Evolutionary conservation across 2,113 vertebrate species (phyloP).

Genomic region (Myrmophylax atrothorax): DNA sequence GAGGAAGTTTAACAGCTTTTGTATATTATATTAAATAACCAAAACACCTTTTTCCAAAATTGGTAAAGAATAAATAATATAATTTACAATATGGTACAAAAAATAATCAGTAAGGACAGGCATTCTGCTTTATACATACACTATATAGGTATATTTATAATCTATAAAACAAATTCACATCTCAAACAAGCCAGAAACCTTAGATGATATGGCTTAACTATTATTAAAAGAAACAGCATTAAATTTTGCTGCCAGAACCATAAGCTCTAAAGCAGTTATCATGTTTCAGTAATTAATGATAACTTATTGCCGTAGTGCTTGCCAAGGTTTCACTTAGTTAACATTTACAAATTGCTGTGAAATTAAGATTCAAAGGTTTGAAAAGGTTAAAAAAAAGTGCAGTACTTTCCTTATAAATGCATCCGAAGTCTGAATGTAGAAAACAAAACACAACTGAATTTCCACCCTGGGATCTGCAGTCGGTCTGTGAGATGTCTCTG

Average conservation of each 20-base stretch:
- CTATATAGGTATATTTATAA: slow-evolving; percentile 81
- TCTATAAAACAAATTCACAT: slow-evolving; percentile 85
- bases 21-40: slow-evolving; percentile 88
- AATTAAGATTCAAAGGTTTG: slow-evolving; percentile 37
- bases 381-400: slow-evolving; percentile 70
- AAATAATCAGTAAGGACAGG: slow-evolving; percentile 82
- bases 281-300: slow-evolving; percentile 22
- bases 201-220: slow-evolving; percentile 83
- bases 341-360: slow-evolving; percentile 42
- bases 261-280: slow-evolving; percentile 65
- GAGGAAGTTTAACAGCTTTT: slow-evolving; percentile 80
- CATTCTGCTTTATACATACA: slow-evolving; percentile 84
- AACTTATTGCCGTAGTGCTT: slow-evolving; percentile 68
- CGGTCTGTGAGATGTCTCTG: neutral
- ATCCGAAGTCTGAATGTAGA: slow-evolving; percentile 3
- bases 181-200: slow-evolving; percentile 79
- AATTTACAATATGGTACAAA: slow-evolving; percentile 89
- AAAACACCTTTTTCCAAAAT: slow-evolving; percentile 82
- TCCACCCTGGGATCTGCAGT: neutral
- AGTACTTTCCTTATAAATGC: slow-evolving; percentile 64
- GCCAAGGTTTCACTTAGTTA: slow-evolving; percentile 57
- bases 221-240: slow-evolving; percentile 77
- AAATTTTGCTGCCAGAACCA: slow-evolving; percentile 57
- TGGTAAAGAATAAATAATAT: slow-evolving; percentile 87
- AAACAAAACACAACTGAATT: slow-evolving; percentile 31